Conservation (phyloP, 2,797 vertebrate species). For the Tympanoctomys barrerae region DNA sequence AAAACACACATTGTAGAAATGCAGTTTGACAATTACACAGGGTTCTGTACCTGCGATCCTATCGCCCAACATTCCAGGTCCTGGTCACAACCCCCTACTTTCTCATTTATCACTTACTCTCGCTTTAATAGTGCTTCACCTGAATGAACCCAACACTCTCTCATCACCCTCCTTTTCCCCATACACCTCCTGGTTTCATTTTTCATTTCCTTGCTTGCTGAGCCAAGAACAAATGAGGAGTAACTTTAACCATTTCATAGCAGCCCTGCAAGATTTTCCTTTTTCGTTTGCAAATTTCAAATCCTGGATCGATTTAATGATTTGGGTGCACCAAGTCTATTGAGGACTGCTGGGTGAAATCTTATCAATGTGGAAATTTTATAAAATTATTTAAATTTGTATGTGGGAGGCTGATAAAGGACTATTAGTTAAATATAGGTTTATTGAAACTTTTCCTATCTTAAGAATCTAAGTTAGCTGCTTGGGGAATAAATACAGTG, state of each 20-base stretch:
- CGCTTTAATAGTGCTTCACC: background rate
- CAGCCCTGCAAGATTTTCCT: background rate
- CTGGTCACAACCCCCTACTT: background rate
- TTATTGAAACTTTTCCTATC: constrained; percentile 57
- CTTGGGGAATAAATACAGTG: constrained; percentile 60
- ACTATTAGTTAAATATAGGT: constrained; percentile 31
- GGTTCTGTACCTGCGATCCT: background rate
- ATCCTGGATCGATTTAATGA: background rate
- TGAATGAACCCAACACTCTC: background rate
- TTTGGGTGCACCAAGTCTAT: background rate
- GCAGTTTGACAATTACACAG: background rate
- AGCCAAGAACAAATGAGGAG: background rate
- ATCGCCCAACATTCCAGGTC: background rate
- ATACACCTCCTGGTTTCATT: background rate
- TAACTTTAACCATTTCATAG: constrained; percentile 13
- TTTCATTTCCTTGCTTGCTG: constrained; percentile 37
- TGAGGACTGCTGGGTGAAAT: constrained; percentile 32
- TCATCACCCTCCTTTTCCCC: background rate
- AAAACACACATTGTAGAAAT: background rate
- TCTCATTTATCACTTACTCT: background rate
- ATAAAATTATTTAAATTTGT: background rate
- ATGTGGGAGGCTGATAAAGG: background rate
- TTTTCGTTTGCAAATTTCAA: constrained; percentile 43
- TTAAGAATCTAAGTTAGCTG: constrained; percentile 47
- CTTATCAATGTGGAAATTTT: constrained; percentile 36